Evolutionary conservation across 2,797 vertebrate species (phyloP).

Genomic region (Peromyscus attwateri): DNA sequence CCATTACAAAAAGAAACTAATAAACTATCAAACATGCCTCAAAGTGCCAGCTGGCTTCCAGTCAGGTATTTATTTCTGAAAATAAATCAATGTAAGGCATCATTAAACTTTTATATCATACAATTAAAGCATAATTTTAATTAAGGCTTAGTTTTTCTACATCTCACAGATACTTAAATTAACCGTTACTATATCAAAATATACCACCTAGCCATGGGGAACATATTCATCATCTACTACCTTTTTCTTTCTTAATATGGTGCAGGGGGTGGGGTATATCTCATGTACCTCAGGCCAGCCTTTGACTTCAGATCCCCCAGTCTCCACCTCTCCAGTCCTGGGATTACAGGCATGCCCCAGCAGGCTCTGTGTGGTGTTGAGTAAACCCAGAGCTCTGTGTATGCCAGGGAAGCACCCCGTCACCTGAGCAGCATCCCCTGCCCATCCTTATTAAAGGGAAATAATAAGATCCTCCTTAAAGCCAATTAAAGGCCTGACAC

Average conservation of each 20-base stretch:
- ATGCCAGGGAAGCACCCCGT: background rate
- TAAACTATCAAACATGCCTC: background rate
- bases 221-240: background rate
- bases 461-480: background rate
- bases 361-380: background rate
- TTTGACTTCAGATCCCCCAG: background rate
- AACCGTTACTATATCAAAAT: conserved; percentile 36
- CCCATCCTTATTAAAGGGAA: background rate
- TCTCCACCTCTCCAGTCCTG: background rate
- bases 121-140: conserved; percentile 1
- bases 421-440: background rate
- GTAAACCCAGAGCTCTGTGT: background rate
- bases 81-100: background rate
- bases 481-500: background rate
- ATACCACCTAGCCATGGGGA: background rate
- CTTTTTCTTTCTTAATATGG: conserved; percentile 25
- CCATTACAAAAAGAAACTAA: background rate
- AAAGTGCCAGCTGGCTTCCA: background rate
- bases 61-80: background rate
- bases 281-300: background rate
- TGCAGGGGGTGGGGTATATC: too few species aligned
- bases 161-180: conserved; percentile 3
- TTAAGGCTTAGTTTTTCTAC: background rate
- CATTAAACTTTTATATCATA: background rate
- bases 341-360: background rate